Conservation (phyloP, 2,888 invertebrate species). For the Neocrepidodera transversa region DNA sequence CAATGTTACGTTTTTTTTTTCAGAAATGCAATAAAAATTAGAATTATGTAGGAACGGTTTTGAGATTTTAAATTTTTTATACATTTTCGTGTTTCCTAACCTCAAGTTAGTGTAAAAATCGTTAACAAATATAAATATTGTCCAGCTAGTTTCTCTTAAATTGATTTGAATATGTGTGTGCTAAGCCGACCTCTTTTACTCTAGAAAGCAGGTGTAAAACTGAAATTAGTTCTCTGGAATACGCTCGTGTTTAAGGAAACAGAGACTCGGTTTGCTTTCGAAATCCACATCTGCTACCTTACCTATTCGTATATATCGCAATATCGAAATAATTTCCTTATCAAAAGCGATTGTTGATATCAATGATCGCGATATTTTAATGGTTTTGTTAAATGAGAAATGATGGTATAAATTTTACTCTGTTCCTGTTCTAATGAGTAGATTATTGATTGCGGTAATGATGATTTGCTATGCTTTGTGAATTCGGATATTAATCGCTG, state of each 20-base stretch:
- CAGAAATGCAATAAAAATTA: too few species aligned
- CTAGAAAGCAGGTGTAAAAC: conserved; percentile 26
- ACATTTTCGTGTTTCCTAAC: too few species aligned
- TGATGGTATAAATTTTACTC: background rate
- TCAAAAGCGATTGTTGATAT: background rate
- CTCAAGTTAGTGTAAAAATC: too few species aligned
- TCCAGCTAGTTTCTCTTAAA: too few species aligned
- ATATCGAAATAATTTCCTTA: background rate
- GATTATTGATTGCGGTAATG: conserved; percentile 4
- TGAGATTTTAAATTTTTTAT: too few species aligned
- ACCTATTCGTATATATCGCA: background rate
- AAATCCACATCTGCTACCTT: conserved; percentile 3
- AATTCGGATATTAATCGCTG: background rate
- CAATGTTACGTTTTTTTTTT: too few species aligned
- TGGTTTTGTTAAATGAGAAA: background rate
- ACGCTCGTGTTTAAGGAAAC: background rate
- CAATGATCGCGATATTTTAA: background rate
- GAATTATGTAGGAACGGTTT: too few species aligned
- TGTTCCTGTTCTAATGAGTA: background rate
- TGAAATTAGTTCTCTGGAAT: conserved; percentile 25
- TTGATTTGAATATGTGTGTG: too few species aligned
- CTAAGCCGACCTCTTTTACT: conserved; percentile 10
- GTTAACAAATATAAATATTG: too few species aligned
- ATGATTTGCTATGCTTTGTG: background rate
- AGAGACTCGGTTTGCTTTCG: background rate